Conservation (phyloP, 2,888 invertebrate genomes). For the Phortica okadai region DNA sequence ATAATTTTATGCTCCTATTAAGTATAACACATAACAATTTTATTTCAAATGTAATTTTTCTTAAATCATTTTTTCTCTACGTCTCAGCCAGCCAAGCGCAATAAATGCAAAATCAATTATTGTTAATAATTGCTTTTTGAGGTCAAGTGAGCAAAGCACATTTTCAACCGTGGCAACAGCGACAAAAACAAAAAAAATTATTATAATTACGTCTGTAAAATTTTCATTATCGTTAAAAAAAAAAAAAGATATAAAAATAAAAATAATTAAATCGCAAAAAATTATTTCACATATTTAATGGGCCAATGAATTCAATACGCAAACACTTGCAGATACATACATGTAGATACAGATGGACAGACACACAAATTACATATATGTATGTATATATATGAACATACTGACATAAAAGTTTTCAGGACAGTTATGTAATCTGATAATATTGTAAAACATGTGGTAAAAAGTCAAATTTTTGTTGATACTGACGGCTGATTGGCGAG, state of each 20-base stretch:
- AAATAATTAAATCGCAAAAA: background rate
- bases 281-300: background rate
- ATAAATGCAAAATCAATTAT: constrained; percentile 3
- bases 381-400: background rate
- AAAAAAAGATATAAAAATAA: background rate
- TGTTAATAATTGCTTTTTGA: constrained; percentile 17
- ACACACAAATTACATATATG: background rate
- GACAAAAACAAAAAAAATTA: background rate
- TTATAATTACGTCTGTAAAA: background rate
- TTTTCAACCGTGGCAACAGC: background rate
- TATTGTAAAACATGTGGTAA: too few species aligned
- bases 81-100: background rate
- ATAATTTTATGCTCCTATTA: too few species aligned
- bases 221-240: background rate
- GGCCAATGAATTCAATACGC: constrained; percentile 6
- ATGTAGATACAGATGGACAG: background rate
- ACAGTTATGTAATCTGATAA: too few species aligned
- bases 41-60: too few species aligned
- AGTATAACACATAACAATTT: too few species aligned
- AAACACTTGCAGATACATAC: background rate
- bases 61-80: too few species aligned
- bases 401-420: background rate
- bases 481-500: background rate
- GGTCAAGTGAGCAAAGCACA: background rate
- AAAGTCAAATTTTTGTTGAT: too few species aligned